These are phyloP conservation scores for Lithobates sylvaticus DNA, from an alignment of 2,797 vertebrate species.

Conservation along the genomic window DNA sequence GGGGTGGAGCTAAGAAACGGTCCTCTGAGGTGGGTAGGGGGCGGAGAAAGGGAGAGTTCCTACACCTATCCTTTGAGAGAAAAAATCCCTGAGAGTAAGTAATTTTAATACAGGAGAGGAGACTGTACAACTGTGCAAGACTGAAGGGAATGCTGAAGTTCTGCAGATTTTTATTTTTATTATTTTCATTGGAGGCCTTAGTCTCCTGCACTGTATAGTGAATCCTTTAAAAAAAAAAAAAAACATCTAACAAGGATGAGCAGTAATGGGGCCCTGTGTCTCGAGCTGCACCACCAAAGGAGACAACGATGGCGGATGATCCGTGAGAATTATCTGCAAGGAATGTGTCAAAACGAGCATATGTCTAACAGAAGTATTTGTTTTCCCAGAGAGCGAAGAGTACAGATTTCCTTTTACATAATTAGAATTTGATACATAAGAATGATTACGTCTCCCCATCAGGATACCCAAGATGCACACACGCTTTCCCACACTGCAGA, in stretches of 20 bases:
- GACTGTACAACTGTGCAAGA: too few relatives aligned
- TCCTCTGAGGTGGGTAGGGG: too few relatives aligned
- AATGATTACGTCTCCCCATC: conserved; percentile 54
- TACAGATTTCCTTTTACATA: conserved; percentile 64
- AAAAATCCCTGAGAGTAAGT: too few relatives aligned
- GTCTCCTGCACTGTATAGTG: neutral
- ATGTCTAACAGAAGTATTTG: conserved; percentile 63
- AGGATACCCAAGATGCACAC: conserved; percentile 54
- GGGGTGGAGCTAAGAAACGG: too few relatives aligned
- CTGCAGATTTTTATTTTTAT: too few relatives aligned
- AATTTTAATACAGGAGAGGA: too few relatives aligned
- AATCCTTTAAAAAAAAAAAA: neutral
- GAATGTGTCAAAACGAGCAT: conserved; percentile 60
- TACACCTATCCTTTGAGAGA: too few relatives aligned
- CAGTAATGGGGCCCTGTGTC: neutral
- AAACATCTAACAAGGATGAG: neutral
- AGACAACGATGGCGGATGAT: conserved; percentile 38
- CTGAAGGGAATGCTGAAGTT: too few relatives aligned
- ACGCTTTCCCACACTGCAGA: conserved; percentile 48
- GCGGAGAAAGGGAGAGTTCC: too few relatives aligned
- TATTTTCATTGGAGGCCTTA: neutral
- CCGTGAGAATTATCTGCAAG: conserved; percentile 46
- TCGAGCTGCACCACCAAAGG: conserved; percentile 3
- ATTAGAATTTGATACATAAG: conserved; percentile 60
- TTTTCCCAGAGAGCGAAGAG: conserved; percentile 57